Conservation (phyloP, 2,113 vertebrate genomes). For the Lepisosteus osseus region DNA sequence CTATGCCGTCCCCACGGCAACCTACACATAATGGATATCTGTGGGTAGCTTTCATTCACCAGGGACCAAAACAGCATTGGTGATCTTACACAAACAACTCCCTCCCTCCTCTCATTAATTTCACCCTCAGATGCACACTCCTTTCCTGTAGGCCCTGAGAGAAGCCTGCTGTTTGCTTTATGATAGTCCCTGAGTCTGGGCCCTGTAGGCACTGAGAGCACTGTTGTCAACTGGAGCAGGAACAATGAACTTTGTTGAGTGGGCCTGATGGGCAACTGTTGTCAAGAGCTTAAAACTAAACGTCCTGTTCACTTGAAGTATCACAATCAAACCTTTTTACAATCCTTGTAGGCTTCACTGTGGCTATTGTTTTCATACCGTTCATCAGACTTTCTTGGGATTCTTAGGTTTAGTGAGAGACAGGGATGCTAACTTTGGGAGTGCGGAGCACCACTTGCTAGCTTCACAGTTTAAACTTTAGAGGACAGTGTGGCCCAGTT, state of each 20-base stretch:
- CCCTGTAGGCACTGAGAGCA: neutral
- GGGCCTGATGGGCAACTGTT: neutral
- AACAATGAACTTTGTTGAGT: neutral
- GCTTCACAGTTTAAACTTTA: too few species aligned
- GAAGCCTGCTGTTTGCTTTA: slow-evolving; percentile 23
- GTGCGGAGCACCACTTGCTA: too few species aligned
- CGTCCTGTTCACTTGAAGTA: too few species aligned
- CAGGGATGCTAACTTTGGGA: neutral
- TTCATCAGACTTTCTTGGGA: too few species aligned
- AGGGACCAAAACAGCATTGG: too few species aligned
- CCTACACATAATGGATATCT: neutral
- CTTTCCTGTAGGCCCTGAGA: slow-evolving; percentile 14
- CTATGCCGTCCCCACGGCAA: too few species aligned
- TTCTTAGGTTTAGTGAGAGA: neutral
- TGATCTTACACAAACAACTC: slow-evolving; percentile 10
- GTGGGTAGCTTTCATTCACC: neutral
- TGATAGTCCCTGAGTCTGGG: slow-evolving; percentile 13
- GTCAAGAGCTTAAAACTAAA: neutral
- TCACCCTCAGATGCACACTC: slow-evolving; percentile 31
- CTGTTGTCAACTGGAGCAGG: neutral
- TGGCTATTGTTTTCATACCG: too few species aligned
- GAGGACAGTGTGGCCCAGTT: slow-evolving; percentile 25
- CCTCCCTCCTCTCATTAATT: slow-evolving; percentile 11
- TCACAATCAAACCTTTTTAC: too few species aligned
- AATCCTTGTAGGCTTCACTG: too few species aligned